These are phyloP conservation scores for Philopedon plagiatum DNA, from an alignment of 2,888 invertebrate species.

Conservation along the genomic window DNA sequence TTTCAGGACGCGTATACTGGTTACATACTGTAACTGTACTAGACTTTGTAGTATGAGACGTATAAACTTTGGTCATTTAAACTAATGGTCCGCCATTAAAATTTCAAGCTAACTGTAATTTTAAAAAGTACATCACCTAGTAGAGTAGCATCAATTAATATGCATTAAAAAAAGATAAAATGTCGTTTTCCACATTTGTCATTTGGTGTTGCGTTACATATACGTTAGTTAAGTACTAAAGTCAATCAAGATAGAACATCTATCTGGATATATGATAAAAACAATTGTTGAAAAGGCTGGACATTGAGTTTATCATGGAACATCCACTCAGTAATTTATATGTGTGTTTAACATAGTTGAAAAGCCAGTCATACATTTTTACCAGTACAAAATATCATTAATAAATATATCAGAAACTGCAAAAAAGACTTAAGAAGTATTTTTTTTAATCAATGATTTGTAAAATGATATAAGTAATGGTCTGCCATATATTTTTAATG, in stretches of 20 bases:
- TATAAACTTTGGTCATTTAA: conserved; percentile 23
- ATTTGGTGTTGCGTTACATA: conserved; percentile 44
- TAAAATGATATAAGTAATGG: conserved; percentile 8
- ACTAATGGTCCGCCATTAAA: conserved; percentile 44
- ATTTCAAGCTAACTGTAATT: conserved; percentile 32
- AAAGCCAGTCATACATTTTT: conserved; percentile 42
- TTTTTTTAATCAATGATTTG: conserved; percentile 5
- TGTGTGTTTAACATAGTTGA: conserved; percentile 11
- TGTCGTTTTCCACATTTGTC: conserved; percentile 35
- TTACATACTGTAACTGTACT: conserved; percentile 53
- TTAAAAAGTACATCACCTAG: conserved; percentile 33
- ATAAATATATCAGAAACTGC: conserved; percentile 20
- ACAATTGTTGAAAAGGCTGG: conserved; percentile 48
- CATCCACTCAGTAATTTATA: conserved; percentile 8
- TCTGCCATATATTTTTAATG: conserved; percentile 40
- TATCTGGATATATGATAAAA: conserved; percentile 43
- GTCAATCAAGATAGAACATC: conserved; percentile 39
- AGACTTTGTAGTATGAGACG: conserved; percentile 29
- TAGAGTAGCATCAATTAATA: conserved; percentile 41
- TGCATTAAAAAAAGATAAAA: conserved; percentile 34
- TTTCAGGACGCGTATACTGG: conserved; percentile 55
- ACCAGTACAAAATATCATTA: conserved; percentile 47
- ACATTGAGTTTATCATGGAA: conserved; percentile 46
- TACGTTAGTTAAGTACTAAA: conserved; percentile 46
- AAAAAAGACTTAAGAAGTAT: conserved; percentile 8